Evolutionary conservation across 2,113 vertebrate genomes (phyloP), one percentile per base, ranked within the genome.

Genomic region (Seriola rivoliana): DNA sequence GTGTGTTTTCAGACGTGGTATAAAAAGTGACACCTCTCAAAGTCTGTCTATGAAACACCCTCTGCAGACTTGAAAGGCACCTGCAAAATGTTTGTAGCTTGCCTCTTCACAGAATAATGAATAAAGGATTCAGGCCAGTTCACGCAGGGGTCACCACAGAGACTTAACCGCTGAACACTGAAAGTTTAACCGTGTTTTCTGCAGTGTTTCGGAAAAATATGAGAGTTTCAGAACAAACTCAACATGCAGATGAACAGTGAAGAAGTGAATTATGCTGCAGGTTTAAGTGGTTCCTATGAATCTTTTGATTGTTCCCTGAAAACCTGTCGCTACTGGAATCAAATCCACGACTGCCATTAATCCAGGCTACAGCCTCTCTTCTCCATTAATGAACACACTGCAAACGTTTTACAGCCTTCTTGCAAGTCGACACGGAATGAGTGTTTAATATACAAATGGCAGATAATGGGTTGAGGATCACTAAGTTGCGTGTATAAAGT

Each of bases 21-120:
- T 73, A 44, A 75, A 71, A 57, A 67, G 48, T 36, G 48, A 78
- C 10, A 57, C 14, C 23, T 65, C 32, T 13, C 3, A 84, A 63
- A n/a, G 50, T 13, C 8, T 34, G 54, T 73, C 63, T 8, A 5
- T 62, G n/a, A 71, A 58, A 36, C 36, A 64, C 12, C 42, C 11
- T 2, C 29, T 54, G 14, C 6, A 42, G 46, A 71, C 38, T 55
- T 46, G 25, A 72, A 66, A 66, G 16, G 9, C 4, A 48, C 44
- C 3, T 60, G 0, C 9, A 34, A 70, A 29, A 42, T 29, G 48
- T 64, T 38, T 67, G 48, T 17, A 71, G 25, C 54, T 66, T 57
- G 4, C 3, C 11, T 1, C 12, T 34, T 55, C 21, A 23, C 34
- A 34, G 12, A 57, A 8, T 1, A 10, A 54, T 23, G 54, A 21